A percentile compares a stretch with the other conserved stretches of the same genome.
These are phyloP conservation scores for Takifugu bimaculatus DNA, from an alignment of 2,113 vertebrate species.

Conservation along the genomic window DNA sequence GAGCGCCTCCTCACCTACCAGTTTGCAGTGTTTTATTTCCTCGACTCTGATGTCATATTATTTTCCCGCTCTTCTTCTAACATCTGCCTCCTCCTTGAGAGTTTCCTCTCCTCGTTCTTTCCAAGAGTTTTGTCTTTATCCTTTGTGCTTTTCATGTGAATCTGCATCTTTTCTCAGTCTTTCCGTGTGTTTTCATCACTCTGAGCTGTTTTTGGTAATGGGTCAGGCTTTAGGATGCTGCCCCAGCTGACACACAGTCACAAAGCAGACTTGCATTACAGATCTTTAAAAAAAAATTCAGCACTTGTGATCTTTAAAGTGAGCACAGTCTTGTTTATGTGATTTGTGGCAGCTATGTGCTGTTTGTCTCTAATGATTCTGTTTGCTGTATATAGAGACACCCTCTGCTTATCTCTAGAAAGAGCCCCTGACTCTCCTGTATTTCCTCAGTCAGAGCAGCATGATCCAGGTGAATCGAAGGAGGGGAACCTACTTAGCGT, in stretches of 20 bases:
- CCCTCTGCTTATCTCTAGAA: constrained; percentile 26
- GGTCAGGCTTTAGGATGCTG: constrained; percentile 37
- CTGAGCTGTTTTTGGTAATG: constrained; percentile 21
- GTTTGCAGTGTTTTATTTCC: constrained; percentile 38
- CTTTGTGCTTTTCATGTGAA: constrained; percentile 55
- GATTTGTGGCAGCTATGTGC: constrained; percentile 61
- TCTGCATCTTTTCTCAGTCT: constrained; percentile 24
- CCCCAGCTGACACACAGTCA: constrained; percentile 54
- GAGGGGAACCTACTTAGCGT: constrained; percentile 83
- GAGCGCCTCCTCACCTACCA: constrained; percentile 57
- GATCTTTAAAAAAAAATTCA: neutral
- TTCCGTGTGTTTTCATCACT: constrained; percentile 20
- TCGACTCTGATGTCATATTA: neutral
- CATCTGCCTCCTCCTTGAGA: neutral
- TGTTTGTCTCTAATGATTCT: constrained; percentile 45
- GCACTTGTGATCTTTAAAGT: neutral
- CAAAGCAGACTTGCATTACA: constrained; percentile 14
- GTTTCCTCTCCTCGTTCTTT: neutral
- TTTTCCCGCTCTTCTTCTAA: constrained; percentile 5
- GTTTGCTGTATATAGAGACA: constrained; percentile 56
- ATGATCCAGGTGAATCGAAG: constrained; percentile 24
- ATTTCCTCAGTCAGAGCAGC: constrained; percentile 70
- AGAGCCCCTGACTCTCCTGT: constrained; percentile 26
- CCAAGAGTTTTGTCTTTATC: constrained; percentile 16
- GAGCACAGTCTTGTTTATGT: constrained; percentile 24